These are phyloP conservation scores for Philopotamus ludificatus DNA, from an alignment of 1,140 invertebrate genomes.

Conservation along the genomic window DNA sequence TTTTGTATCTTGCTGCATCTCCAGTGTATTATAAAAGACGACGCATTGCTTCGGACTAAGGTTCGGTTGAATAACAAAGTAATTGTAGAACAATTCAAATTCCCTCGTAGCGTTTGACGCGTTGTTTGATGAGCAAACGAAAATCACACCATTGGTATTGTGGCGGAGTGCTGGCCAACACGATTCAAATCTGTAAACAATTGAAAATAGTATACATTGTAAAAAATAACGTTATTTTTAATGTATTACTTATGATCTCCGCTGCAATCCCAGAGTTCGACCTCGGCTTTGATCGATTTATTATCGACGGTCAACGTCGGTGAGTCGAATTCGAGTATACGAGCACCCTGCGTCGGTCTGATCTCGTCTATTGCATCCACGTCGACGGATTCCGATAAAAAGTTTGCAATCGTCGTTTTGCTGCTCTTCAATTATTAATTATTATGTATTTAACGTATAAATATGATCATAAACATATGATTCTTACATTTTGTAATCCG, in stretches of 20 bases:
- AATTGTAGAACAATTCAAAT: slow-evolving; percentile 70
- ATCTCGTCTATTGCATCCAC: slow-evolving; percentile 47
- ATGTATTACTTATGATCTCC: slow-evolving; percentile 52
- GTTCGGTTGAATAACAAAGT: slow-evolving; percentile 66
- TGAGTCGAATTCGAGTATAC: slow-evolving; percentile 71
- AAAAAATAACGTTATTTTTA: slow-evolving; percentile 7
- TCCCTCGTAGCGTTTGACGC: slow-evolving; percentile 61
- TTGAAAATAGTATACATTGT: slow-evolving; percentile 14
- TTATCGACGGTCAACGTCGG: slow-evolving; percentile 55
- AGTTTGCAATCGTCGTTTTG: slow-evolving; percentile 52
- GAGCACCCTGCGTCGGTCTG: slow-evolving; percentile 51
- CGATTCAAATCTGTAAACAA: slow-evolving; percentile 64
- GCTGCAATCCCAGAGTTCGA: slow-evolving; percentile 56
- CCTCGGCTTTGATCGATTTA: slow-evolving; percentile 49
- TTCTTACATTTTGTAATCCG: slow-evolving; percentile 12
- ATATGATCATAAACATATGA: neutral
- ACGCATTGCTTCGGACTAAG: slow-evolving; percentile 59
- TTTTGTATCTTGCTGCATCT: slow-evolving; percentile 51
- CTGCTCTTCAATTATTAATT: slow-evolving; percentile 48
- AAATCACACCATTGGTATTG: slow-evolving; percentile 70
- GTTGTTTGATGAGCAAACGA: slow-evolving; percentile 65
- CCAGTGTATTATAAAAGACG: slow-evolving; percentile 57
- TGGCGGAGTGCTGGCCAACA: slow-evolving; percentile 77
- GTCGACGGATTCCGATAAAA: slow-evolving; percentile 52
- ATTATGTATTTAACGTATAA: neutral